phyloP scores from a whole-genome alignment of 2,797 vertebrate genomes.

The Pygocentrus nattereri region DNA sequence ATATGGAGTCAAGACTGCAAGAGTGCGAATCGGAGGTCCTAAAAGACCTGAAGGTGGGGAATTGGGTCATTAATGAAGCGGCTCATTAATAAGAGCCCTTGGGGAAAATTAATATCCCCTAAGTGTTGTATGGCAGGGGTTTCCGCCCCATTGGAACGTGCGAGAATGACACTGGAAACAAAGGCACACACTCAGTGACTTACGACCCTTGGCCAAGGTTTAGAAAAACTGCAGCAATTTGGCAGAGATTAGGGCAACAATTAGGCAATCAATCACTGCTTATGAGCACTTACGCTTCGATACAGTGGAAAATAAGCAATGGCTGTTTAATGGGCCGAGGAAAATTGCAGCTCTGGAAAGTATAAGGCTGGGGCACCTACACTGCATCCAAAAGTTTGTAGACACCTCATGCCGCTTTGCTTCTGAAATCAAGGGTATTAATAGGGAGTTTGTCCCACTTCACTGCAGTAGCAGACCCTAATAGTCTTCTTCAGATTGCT shows the following conservation, averaged over 20 bases:
- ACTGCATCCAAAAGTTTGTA: neutral
- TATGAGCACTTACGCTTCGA: conserved; percentile 34
- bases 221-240: conserved; percentile 31
- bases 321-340: conserved; percentile 30
- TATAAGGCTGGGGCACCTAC: neutral
- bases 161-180: neutral
- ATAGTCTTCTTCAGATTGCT: too few relatives aligned
- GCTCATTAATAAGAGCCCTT: conserved; percentile 76
- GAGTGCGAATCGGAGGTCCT: conserved; percentile 65
- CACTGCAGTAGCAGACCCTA: neutral
- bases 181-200: neutral
- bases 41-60: conserved; percentile 71
- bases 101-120: conserved; percentile 78
- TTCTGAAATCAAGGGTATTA: neutral
- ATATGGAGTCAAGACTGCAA: conserved; percentile 47
- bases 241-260: conserved; percentile 37
- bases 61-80: conserved; percentile 74
- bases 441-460: too few relatives aligned
- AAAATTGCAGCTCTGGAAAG: neutral
- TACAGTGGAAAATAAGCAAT: conserved; percentile 21
- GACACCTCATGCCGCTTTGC: neutral
- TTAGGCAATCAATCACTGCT: conserved; percentile 37
- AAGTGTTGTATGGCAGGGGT: conserved; percentile 69
- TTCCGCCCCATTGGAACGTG: conserved; percentile 65
- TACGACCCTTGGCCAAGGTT: conserved; percentile 8